Evolutionary conservation across 2,113 vertebrate genomes (phyloP).

Genomic region (Oncorhynchus mykiss): DNA sequence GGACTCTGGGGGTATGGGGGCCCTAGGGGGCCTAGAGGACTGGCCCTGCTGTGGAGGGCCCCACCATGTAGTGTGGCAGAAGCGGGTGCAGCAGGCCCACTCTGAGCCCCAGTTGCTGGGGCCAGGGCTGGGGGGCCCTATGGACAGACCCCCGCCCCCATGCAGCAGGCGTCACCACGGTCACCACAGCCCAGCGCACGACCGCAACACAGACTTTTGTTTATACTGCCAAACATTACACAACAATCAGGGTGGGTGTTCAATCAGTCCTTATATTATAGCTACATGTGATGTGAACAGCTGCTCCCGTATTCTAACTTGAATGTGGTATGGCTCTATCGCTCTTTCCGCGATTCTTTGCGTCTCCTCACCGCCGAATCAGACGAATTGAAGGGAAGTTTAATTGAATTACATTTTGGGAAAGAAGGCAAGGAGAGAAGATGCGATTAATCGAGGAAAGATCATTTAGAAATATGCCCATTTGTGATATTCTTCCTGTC

Average conservation of each 20-base stretch:
- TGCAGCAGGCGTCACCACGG: conserved; percentile 59
- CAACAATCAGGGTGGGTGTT: conserved; percentile 84
- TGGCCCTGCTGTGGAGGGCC: conserved; percentile 68
- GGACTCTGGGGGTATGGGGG: conserved; percentile 64
- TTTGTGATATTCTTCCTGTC: not conserved
- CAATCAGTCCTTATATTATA: not conserved
- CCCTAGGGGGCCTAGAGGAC: conserved; percentile 58
- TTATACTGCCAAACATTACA: conserved; percentile 81
- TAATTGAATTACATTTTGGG: too few relatives aligned
- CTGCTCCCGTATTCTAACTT: not conserved
- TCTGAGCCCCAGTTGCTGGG: conserved; percentile 76
- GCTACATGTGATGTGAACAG: not conserved
- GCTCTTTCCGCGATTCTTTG: too few relatives aligned
- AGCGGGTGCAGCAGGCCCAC: conserved; percentile 73
- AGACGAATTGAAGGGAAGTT: too few relatives aligned
- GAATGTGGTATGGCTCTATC: not conserved
- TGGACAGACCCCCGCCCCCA: conserved; percentile 65
- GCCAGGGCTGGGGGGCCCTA: conserved; percentile 48
- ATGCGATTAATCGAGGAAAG: too few relatives aligned
- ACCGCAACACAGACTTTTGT: conserved; percentile 69
- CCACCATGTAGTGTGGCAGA: conserved; percentile 81
- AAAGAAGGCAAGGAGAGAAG: too few relatives aligned
- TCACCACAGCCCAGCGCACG: conserved; percentile 57
- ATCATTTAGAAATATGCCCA: too few relatives aligned
- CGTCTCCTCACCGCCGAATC: too few relatives aligned